Evolutionary conservation across 2,797 vertebrate species (phyloP).

Genomic region (Glossophaga mutica): DNA sequence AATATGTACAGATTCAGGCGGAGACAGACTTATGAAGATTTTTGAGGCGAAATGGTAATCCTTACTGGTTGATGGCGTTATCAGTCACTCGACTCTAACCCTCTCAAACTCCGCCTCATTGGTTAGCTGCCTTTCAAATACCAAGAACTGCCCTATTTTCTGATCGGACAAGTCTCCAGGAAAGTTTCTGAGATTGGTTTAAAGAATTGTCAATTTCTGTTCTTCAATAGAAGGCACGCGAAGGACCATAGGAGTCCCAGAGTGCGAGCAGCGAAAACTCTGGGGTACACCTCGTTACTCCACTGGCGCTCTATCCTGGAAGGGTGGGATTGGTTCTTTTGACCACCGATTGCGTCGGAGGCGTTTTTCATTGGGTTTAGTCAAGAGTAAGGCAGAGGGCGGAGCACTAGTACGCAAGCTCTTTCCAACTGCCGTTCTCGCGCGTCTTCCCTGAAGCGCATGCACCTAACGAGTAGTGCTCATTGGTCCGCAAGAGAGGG

Average conservation of each 20-base stretch:
- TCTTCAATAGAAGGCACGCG: neutral
- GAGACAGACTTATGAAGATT: neutral
- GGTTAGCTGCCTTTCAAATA: conserved; percentile 44
- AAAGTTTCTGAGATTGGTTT: conserved; percentile 30
- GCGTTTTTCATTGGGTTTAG: conserved; percentile 56
- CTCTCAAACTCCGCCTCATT: neutral
- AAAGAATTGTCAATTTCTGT: neutral
- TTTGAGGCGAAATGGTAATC: neutral
- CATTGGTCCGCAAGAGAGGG: conserved; percentile 73
- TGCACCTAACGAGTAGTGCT: neutral
- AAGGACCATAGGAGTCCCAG: neutral
- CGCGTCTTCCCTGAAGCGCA: conserved; percentile 50
- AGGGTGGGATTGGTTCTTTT: conserved; percentile 47
- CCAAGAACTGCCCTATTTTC: neutral
- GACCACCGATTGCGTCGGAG: conserved; percentile 5
- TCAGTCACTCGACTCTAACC: conserved; percentile 3
- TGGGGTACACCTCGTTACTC: neutral
- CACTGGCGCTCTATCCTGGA: neutral
- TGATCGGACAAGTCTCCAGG: neutral
- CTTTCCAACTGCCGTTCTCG: conserved; percentile 52
- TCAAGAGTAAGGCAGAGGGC: conserved; percentile 35
- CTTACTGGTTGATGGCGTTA: conserved; percentile 13
- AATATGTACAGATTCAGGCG: neutral
- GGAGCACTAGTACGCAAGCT: conserved; percentile 26
- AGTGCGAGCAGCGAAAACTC: neutral